Evolutionary conservation across 2,797 vertebrate genomes (phyloP).

Genomic region (Lutjanus campechanus): DNA sequence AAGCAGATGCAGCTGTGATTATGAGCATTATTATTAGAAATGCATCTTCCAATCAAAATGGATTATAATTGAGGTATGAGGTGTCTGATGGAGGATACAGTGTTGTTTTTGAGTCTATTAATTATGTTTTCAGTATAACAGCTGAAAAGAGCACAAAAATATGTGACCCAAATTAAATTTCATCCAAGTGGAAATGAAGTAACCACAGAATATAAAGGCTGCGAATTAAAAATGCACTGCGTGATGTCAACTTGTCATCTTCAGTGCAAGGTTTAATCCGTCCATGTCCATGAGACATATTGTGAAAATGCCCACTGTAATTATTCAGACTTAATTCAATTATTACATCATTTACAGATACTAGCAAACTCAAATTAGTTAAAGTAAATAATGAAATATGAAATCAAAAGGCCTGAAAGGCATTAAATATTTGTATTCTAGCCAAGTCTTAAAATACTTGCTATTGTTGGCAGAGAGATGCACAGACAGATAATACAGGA

Average conservation of each 20-base stretch:
- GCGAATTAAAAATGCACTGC: neutral
- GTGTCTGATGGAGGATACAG: too few species aligned
- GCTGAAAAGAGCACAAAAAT: neutral
- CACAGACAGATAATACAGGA: constrained; percentile 46
- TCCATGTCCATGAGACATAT: neutral
- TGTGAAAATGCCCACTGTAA: neutral
- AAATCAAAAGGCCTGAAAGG: constrained; percentile 2
- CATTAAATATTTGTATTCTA: neutral
- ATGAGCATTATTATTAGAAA: neutral
- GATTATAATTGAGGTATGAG: neutral
- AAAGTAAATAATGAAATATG: neutral
- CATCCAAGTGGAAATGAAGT: too few species aligned
- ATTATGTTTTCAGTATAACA: neutral
- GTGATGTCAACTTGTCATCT: neutral
- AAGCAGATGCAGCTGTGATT: neutral
- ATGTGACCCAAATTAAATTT: neutral
- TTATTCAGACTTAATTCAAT: too few species aligned
- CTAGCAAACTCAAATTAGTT: too few species aligned
- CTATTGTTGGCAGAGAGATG: constrained; percentile 25
- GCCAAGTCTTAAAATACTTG: neutral
- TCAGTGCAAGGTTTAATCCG: neutral
- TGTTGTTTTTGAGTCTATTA: too few species aligned
- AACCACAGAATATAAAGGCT: too few species aligned
- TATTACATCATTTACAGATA: too few species aligned
- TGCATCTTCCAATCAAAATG: neutral